Conservation (phyloP, 2,113 vertebrate species). For the Daphoenositta chrysoptera region DNA sequence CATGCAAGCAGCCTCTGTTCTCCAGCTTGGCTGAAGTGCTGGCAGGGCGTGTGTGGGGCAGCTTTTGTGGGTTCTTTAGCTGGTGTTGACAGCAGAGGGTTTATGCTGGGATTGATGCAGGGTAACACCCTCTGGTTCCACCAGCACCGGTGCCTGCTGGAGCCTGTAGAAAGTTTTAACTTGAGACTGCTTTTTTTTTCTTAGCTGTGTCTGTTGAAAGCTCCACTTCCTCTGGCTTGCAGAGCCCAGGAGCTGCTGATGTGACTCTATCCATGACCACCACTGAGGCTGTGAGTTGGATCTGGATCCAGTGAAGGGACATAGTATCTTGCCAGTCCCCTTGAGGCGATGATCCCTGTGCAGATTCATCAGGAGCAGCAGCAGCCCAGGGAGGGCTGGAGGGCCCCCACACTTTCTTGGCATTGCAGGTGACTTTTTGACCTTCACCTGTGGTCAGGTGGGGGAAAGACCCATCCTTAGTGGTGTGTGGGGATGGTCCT, state of each 20-base stretch:
- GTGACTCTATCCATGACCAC: not conserved
- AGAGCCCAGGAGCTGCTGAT: not conserved
- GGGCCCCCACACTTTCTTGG: too few species aligned
- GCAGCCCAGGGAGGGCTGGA: not conserved
- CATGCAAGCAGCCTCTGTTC: not conserved
- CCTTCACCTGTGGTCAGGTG: not conserved
- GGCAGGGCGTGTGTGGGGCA: not conserved
- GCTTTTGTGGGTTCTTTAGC: not conserved
- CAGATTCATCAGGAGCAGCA: not conserved
- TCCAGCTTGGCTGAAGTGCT: not conserved
- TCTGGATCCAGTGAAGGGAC: not conserved
- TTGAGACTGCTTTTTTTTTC: not conserved
- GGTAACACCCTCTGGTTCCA: not conserved
- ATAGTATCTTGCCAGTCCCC: not conserved
- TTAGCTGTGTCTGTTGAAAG: not conserved
- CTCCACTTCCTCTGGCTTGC: not conserved
- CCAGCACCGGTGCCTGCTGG: not conserved
- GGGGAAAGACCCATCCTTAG: not conserved
- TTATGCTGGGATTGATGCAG: not conserved
- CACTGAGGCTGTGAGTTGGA: not conserved
- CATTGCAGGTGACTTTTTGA: not conserved
- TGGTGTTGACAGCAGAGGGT: slow-evolving; percentile 22
- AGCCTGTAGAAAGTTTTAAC: not conserved
- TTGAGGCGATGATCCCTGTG: not conserved
- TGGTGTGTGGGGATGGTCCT: not conserved